Evolutionary conservation across 30 jellyfish, hydroid and myxozoan genomes (phyloP).

Genomic region (Chironex yamaguchii): DNA sequence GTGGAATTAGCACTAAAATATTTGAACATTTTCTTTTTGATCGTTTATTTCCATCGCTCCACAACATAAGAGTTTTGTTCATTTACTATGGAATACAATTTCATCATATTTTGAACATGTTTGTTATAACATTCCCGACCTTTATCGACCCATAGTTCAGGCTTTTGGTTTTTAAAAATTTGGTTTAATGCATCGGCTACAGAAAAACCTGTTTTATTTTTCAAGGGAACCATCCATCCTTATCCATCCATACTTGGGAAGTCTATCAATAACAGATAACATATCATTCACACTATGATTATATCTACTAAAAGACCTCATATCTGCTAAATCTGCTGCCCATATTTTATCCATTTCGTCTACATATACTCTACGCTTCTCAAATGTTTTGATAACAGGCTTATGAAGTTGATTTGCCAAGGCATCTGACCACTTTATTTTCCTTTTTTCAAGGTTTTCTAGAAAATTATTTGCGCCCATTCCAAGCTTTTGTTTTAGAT

Average conservation of each 20-base stretch:
- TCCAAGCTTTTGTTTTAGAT: slow-evolving; percentile 26
- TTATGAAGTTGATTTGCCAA: slow-evolving; percentile 15
- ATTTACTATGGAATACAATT: too few species aligned
- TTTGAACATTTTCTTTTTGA: too few species aligned
- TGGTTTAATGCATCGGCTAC: too few species aligned
- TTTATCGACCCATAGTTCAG: too few species aligned
- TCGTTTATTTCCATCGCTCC: too few species aligned
- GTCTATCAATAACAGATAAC: slow-evolving; percentile 6
- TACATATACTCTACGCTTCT: slow-evolving; percentile 5
- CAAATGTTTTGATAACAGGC: slow-evolving; percentile 8
- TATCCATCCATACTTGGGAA: slow-evolving; percentile 25
- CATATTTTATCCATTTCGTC: slow-evolving; percentile 1
- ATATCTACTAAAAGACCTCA: neutral
- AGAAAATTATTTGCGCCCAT: neutral
- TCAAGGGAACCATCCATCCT: too few species aligned
- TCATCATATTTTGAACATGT: too few species aligned
- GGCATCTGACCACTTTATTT: slow-evolving; percentile 4
- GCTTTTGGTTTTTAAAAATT: too few species aligned
- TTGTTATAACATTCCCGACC: too few species aligned
- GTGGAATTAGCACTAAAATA: too few species aligned
- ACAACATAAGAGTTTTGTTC: too few species aligned
- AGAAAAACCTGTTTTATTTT: too few species aligned
- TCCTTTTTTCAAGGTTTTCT: neutral
- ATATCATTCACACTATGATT: slow-evolving; percentile 9
- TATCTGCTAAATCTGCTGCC: slow-evolving; percentile 41